These are phyloP conservation scores for Esperia sulphurella DNA, from an alignment of 2,888 invertebrate species.

Conservation along the genomic window DNA sequence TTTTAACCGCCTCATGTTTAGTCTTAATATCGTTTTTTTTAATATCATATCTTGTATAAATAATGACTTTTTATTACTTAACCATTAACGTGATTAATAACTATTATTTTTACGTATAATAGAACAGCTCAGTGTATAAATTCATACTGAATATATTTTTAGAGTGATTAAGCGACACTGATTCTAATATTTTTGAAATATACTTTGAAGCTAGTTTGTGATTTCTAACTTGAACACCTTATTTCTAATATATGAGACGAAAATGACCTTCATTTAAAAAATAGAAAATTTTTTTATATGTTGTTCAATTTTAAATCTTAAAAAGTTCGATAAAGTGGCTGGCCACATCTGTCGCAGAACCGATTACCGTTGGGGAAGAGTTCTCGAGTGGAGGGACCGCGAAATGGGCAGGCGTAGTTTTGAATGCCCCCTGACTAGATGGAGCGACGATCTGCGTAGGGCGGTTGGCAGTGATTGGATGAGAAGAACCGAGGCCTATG, in stretches of 20 bases:
- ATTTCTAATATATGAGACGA: constrained; percentile 34
- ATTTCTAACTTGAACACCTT: constrained; percentile 60
- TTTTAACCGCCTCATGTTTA: not conserved
- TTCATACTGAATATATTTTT: constrained; percentile 28
- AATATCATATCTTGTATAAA: constrained; percentile 55
- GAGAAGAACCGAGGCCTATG: too few relatives aligned
- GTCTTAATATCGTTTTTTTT: constrained; percentile 1
- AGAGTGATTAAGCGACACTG: constrained; percentile 70
- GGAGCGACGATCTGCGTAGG: too few relatives aligned
- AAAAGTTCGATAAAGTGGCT: too few relatives aligned
- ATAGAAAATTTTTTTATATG: too few relatives aligned
- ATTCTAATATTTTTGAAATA: constrained; percentile 66
- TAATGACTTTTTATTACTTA: constrained; percentile 63
- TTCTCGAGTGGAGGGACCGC: not conserved
- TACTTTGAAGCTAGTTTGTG: constrained; percentile 72
- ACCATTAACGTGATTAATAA: constrained; percentile 63
- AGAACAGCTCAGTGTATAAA: constrained; percentile 69
- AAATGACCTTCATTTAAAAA: constrained; percentile 29
- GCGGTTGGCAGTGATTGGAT: too few relatives aligned
- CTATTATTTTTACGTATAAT: constrained; percentile 73
- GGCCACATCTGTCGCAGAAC: too few relatives aligned
- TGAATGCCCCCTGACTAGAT: too few relatives aligned
- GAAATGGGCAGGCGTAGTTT: too few relatives aligned
- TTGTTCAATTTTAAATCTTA: too few relatives aligned
- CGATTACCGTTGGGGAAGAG: not conserved